Evolutionary conservation across 2,113 vertebrate species (phyloP).

Genomic region (Pitta sordida): DNA sequence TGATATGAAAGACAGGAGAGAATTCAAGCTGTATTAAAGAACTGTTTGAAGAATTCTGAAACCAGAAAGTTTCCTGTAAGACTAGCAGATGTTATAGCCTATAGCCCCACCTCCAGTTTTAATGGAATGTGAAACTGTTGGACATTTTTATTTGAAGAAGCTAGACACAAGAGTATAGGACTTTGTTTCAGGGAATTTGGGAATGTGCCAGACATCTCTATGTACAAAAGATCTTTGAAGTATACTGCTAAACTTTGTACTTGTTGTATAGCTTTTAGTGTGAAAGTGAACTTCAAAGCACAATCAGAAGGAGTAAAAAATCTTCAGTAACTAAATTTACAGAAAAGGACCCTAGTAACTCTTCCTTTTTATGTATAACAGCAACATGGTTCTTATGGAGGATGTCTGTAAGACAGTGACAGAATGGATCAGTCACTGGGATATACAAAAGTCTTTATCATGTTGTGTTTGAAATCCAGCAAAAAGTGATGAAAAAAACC

Average conservation of each 20-base stretch:
- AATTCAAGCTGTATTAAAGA: not conserved
- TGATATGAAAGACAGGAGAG: not conserved
- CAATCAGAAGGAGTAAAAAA: not conserved
- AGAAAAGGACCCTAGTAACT: not conserved
- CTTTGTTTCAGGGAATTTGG: conserved; percentile 32
- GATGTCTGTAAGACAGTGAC: not conserved
- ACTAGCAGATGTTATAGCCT: not conserved
- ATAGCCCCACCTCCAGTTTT: not conserved
- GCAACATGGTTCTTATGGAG: not conserved
- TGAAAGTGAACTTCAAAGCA: not conserved
- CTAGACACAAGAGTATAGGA: not conserved
- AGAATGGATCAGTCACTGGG: not conserved
- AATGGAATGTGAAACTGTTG: not conserved
- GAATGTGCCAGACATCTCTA: conserved; percentile 5
- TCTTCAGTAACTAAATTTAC: conserved; percentile 1
- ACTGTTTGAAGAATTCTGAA: not conserved
- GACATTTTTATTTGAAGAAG: not conserved
- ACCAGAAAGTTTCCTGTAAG: not conserved
- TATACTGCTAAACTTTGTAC: not conserved
- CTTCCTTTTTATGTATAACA: not conserved
- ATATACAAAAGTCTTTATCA: not conserved
- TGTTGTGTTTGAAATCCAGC: not conserved
- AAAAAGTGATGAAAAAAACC: not conserved
- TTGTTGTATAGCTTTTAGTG: not conserved
- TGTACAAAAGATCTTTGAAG: conserved; percentile 19